A percentile compares a stretch with the other conserved stretches of the same genome.
Conservation (phyloP, 2,113 vertebrate species). For the Polyodon spathula region DNA sequence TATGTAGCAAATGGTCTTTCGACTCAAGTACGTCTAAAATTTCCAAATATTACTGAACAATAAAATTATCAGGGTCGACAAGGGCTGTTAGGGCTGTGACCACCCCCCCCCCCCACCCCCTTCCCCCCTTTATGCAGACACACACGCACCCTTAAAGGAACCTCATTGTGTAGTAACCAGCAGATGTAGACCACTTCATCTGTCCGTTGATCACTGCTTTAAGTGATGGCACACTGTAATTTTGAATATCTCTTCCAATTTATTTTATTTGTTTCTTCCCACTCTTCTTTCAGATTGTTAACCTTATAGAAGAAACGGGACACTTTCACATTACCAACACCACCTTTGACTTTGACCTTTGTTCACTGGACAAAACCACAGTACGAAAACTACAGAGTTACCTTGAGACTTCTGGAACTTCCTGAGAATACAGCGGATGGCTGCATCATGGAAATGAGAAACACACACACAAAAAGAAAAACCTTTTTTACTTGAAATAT, state of each 20-base stretch:
- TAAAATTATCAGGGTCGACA: no score
- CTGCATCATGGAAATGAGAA: constrained; percentile 39
- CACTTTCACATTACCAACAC: constrained; percentile 98
- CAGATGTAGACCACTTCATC: no score
- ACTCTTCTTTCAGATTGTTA: constrained; percentile 74
- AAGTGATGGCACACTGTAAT: not conserved
- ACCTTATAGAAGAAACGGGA: constrained; percentile 97
- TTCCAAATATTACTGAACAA: no score
- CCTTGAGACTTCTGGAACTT: constrained; percentile 80
- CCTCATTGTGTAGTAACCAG: no score
- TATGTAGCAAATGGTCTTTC: no score
- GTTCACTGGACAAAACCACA: constrained; percentile 92
- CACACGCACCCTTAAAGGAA: no score
- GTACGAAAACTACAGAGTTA: constrained; percentile 96
- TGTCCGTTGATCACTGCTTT: no score
- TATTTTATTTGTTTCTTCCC: not conserved
- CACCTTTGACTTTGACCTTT: constrained; percentile 98
- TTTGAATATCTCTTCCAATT: not conserved
- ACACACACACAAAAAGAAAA: constrained; percentile 12
- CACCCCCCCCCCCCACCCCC: no score
- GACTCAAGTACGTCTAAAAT: no score
- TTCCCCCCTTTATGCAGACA: no score
- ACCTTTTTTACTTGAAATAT: constrained; percentile 45
- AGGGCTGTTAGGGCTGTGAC: no score
- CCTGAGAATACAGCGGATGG: constrained; percentile 66